These are phyloP conservation scores for Furnarius figulus DNA, from an alignment of 2,113 vertebrate species.

Conservation along the genomic window DNA sequence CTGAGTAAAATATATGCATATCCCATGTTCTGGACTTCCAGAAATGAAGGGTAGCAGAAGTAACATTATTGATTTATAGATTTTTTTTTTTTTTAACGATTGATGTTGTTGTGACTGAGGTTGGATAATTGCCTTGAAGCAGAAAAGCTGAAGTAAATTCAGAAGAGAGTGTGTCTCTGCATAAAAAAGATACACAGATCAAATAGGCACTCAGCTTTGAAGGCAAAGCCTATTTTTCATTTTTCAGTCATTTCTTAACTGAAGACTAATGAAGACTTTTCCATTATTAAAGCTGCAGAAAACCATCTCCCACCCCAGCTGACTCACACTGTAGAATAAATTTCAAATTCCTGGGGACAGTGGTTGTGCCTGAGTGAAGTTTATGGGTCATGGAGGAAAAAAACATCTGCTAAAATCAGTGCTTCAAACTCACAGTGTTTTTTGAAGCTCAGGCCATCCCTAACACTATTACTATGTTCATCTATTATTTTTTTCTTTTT, in stretches of 20 bases:
- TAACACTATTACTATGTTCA: background rate
- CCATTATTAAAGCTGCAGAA: background rate
- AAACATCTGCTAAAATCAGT: background rate
- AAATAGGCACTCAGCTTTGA: background rate
- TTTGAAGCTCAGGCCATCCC: background rate
- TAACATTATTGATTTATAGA: background rate
- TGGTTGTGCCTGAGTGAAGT: background rate
- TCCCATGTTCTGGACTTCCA: background rate
- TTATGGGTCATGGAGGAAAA: background rate
- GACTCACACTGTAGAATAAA: background rate
- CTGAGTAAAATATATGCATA: background rate
- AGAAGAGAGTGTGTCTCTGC: background rate
- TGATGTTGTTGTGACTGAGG: background rate
- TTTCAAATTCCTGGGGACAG: background rate
- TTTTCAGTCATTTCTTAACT: background rate
- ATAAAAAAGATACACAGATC: background rate
- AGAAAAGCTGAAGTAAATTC: background rate
- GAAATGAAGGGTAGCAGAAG: background rate
- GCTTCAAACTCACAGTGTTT: background rate
- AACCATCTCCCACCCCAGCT: accelerated
- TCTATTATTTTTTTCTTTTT: background rate
- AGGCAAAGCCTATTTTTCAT: background rate
- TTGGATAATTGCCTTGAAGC: background rate
- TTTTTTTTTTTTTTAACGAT: background rate
- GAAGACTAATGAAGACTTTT: background rate